A percentile compares a stretch with the other conserved stretches of the same genome.
Evolutionary conservation across 2,113 vertebrate genomes (phyloP).

Genomic region (Uropsilus gracilis): DNA sequence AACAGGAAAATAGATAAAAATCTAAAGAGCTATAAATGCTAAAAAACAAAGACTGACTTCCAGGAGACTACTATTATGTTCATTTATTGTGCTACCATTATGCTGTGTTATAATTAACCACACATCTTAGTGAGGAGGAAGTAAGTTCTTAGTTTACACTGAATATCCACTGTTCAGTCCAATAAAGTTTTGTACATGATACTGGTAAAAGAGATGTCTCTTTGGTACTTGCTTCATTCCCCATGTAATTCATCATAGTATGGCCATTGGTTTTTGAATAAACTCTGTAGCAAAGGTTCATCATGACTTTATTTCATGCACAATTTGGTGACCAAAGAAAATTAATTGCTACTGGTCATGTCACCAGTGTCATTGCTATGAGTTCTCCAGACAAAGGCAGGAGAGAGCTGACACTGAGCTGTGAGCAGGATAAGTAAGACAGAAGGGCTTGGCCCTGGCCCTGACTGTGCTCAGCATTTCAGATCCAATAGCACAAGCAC

Average conservation of each 20-base stretch:
- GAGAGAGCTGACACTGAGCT: constrained; percentile 4
- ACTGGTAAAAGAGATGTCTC: neutral
- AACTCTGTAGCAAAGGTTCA: constrained; percentile 56
- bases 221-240: constrained; percentile 56
- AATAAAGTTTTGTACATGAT: constrained; percentile 3
- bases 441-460: neutral
- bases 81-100: neutral
- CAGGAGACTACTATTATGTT: neutral
- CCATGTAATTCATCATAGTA: constrained; percentile 55
- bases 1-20: neutral
- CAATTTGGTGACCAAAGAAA: constrained; percentile 24
- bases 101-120: neutral
- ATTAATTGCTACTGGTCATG: constrained; percentile 46
- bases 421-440: neutral
- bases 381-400: neutral
- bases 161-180: neutral
- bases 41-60: neutral
- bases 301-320: constrained; percentile 52
- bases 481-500: constrained; percentile 1
- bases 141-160: neutral
- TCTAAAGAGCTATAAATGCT: neutral
- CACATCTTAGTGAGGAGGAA: neutral
- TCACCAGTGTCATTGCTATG: constrained; percentile 20
- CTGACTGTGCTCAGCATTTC: neutral
- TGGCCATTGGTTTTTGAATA: constrained; percentile 54